phyloP scores from a whole-genome alignment of 1,140 invertebrate species.

The Glomeris maerens region DNA sequence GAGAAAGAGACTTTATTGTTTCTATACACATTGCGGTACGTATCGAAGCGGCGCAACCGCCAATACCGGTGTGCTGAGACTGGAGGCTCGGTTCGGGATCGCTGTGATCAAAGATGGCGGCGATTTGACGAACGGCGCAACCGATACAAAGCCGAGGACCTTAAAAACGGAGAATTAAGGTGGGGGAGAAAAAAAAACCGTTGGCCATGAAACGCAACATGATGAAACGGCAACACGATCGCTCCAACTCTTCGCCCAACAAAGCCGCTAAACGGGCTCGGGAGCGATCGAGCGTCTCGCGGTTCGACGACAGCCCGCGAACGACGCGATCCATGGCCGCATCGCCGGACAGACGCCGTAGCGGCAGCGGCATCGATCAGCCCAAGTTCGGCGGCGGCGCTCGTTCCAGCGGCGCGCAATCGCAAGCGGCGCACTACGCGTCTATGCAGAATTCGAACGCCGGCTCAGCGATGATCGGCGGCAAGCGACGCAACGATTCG shows the following conservation, averaged over 20 bases:
- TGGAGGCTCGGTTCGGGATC: not conserved
- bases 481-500: slow-evolving; percentile 18
- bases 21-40: not conserved
- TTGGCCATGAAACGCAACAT: not conserved
- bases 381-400: slow-evolving; percentile 5
- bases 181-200: too few relatives aligned
- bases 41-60: not conserved
- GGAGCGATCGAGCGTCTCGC: slow-evolving; percentile 26
- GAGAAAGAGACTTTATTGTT: too few relatives aligned
- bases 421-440: slow-evolving; percentile 6
- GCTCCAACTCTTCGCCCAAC: slow-evolving; percentile 16
- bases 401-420: slow-evolving; percentile 10
- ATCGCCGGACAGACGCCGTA: slow-evolving; percentile 20
- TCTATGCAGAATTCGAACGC: slow-evolving; percentile 13
- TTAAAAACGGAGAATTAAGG: not conserved
- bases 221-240: slow-evolving; percentile 21
- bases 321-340: slow-evolving; percentile 27
- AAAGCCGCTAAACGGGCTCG: too few relatives aligned
- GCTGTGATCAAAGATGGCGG: not conserved
- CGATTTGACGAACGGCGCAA: not conserved
- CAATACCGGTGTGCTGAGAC: not conserved
- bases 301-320: slow-evolving; percentile 29
- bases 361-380: slow-evolving; percentile 3
- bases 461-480: slow-evolving; percentile 15
- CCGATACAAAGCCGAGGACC: not conserved